Evolutionary conservation across 2,888 invertebrate species (phyloP).

Genomic region (Mesorhabditis belari): DNA sequence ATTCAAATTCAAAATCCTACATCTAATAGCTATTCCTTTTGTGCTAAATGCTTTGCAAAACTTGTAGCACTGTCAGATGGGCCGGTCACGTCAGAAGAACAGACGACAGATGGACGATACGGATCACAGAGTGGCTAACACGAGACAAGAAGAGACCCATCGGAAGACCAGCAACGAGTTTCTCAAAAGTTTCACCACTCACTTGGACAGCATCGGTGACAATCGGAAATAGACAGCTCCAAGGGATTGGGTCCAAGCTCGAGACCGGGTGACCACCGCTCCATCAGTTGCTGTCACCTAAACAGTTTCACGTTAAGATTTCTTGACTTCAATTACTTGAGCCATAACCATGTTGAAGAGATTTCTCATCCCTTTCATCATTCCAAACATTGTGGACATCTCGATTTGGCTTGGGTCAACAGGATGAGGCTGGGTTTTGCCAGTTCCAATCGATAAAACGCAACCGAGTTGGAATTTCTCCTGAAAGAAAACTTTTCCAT

Average conservation of each 20-base stretch:
- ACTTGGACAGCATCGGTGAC: background rate
- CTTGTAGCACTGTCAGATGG: no score
- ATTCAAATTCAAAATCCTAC: no score
- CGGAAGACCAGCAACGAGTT: no score
- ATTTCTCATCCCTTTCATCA: background rate
- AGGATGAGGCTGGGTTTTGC: background rate
- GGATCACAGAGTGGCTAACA: no score
- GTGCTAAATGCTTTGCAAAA: no score
- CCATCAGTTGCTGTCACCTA: background rate
- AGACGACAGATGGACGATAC: no score
- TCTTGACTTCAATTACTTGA: no score
- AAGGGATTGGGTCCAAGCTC: background rate
- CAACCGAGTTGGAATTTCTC: background rate
- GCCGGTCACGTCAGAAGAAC: no score
- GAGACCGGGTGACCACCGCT: background rate
- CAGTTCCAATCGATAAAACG: background rate
- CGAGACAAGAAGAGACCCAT: no score
- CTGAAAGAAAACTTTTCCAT: no score
- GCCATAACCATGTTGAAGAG: background rate
- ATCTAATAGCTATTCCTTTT: no score
- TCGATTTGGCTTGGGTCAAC: background rate
- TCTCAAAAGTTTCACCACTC: background rate
- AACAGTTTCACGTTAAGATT: no score
- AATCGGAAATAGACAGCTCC: background rate
- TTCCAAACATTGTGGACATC: background rate